Conservation (phyloP, 2,113 vertebrate species). For the Corythoichthys haematopterus region DNA sequence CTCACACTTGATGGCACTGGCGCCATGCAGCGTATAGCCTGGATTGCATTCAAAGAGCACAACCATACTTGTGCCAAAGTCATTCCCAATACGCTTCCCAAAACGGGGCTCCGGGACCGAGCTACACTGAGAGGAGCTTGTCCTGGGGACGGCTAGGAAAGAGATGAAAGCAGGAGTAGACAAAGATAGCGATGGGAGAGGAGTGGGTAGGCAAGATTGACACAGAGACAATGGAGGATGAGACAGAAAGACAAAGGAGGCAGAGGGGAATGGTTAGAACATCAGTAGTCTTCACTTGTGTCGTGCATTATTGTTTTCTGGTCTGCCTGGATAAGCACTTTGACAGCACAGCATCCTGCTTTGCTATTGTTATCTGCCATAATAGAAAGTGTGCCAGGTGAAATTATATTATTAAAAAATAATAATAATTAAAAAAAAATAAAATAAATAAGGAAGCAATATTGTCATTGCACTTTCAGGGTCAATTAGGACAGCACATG, state of each 20-base stretch:
- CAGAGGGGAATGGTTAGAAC: slow-evolving; percentile 39
- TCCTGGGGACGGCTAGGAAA: slow-evolving; percentile 88
- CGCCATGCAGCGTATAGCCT: slow-evolving; percentile 89
- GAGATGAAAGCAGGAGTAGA: slow-evolving; percentile 21
- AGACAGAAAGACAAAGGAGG: slow-evolving; percentile 34
- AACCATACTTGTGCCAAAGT: slow-evolving; percentile 87
- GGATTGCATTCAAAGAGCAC: slow-evolving; percentile 95
- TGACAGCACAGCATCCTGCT: slow-evolving; percentile 31
- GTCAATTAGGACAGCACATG: slow-evolving; percentile 1
- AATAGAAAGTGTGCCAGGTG: slow-evolving; percentile 8
- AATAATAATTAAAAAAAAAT: not conserved
- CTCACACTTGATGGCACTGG: slow-evolving; percentile 88
- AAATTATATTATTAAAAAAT: not conserved
- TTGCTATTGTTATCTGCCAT: slow-evolving; percentile 6
- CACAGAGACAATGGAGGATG: slow-evolving; percentile 29
- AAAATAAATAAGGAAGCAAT: slow-evolving; percentile 6
- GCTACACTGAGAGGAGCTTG: slow-evolving; percentile 92
- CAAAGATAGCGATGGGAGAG: slow-evolving; percentile 22
- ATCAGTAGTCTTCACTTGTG: slow-evolving; percentile 31
- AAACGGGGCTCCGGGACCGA: slow-evolving; percentile 96
- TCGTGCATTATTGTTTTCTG: slow-evolving; percentile 47
- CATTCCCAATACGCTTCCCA: slow-evolving; percentile 92
- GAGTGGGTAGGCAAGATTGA: slow-evolving; percentile 13
- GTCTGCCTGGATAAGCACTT: slow-evolving; percentile 38
- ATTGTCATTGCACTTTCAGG: slow-evolving; percentile 3